Base-by-base conservation (phyloP, 2,888 invertebrate genomes). In the Lithophane ornitopus region DNA sequence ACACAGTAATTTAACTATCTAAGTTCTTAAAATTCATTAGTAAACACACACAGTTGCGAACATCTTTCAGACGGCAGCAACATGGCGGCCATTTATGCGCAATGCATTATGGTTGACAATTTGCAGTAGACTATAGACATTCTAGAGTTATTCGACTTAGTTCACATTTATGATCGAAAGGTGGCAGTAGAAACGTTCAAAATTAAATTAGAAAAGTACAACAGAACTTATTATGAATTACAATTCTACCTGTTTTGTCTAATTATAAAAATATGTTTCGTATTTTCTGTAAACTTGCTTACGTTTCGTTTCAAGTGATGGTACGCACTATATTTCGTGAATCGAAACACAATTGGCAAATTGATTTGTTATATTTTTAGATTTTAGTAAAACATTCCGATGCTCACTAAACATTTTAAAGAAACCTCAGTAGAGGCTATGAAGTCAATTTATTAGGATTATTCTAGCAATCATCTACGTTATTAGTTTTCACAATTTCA, bases 21-120 rank as follows among this genome's bases (percentile, higher is more conserved):
- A 92, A 92, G 94, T 95, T 94, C 94, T 95, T 94, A 96, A 96
- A 97, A 94, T 94, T 94, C 96, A 96, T 95, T 96, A 96, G 96
- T 96, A 97, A 97, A 97, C 96, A 96, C 95, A 96, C 94, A 95
- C 94, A 96, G 95, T 95, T 95, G 95, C 95, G 96, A 96, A 96
- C 96, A 96, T 96, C 96, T 95, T 95, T 95, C 96, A 96, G 96
- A 96, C 96, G 95, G 96, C 95, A 96, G 96, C 96, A 97, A 97
- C 96, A 97, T 97, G 97, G 97, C 97, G 96, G 96, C 96, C 96
- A 96, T 96, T 95, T 96, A 96, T 96, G 96, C 96, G 96, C 96
- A 96, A 96, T 96, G 96, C 96, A 96, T 94, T 96, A 95, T 94
- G 96, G 95, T 96, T 96, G 96, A 96, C 96, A 96, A 95, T 96